Conservation (phyloP, 2,888 invertebrate genomes). For the Lasius fuliginosus region DNA sequence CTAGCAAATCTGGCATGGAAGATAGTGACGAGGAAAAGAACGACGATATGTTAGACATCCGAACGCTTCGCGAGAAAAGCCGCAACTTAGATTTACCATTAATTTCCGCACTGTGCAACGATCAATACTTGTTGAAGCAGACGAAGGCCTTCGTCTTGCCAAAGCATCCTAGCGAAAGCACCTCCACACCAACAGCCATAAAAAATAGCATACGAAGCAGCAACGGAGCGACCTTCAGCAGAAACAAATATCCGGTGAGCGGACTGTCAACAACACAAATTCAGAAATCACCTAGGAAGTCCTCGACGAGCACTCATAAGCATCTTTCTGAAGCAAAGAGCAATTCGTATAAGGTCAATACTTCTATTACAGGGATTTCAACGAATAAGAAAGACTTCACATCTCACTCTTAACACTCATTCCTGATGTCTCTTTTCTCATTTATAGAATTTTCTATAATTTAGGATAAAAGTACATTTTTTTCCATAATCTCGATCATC, state of each 20-base stretch:
- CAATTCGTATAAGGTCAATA: conserved; percentile 72
- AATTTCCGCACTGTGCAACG: conserved; percentile 97
- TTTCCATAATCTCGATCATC: conserved; percentile 48
- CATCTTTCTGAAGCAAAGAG: conserved; percentile 91
- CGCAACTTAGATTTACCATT: conserved; percentile 96
- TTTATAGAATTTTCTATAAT: conserved; percentile 59
- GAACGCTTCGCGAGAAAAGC: conserved; percentile 94
- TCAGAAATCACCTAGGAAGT: conserved; percentile 88
- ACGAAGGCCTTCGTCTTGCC: conserved; percentile 95
- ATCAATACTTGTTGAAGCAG: conserved; percentile 95
- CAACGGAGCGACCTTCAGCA: conserved; percentile 80
- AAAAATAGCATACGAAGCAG: conserved; percentile 70
- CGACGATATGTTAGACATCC: conserved; percentile 90
- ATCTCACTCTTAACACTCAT: conserved; percentile 81
- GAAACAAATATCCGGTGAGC: conserved; percentile 90
- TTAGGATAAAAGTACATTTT: conserved; percentile 66
- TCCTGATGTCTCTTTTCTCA: conserved; percentile 1
- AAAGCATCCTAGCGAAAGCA: conserved; percentile 87
- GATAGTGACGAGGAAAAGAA: conserved; percentile 75
- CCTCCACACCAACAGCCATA: conserved; percentile 51
- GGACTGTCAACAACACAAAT: conserved; percentile 89
- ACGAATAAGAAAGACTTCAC: conserved; percentile 81
- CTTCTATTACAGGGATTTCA: conserved; percentile 70
- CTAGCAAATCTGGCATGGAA: conserved; percentile 32
- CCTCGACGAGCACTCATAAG: conserved; percentile 88